Conservation (phyloP, 2,113 vertebrate genomes). For the Pavo muticus region DNA sequence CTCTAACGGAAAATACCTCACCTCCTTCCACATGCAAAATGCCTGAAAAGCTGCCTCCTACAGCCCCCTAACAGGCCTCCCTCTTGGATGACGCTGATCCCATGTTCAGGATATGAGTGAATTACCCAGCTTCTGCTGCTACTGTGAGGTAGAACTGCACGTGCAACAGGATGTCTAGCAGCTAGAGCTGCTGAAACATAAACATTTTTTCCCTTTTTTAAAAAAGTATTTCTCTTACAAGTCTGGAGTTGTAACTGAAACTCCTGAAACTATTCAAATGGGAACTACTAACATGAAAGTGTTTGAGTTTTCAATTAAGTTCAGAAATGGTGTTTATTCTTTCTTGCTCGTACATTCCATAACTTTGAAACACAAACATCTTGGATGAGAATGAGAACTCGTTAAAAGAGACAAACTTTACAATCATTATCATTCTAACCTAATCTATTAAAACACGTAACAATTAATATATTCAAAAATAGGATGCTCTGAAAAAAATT, state of each 20-base stretch:
- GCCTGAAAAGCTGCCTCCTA: not conserved
- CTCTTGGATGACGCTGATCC: not conserved
- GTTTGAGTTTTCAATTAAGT: not conserved
- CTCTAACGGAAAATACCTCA: not conserved
- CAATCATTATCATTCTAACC: not conserved
- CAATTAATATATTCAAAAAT: not conserved
- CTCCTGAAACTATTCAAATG: not conserved
- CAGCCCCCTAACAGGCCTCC: not conserved
- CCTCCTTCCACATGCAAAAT: fast-evolving
- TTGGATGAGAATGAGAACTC: not conserved
- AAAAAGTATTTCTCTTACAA: not conserved
- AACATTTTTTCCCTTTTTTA: not conserved
- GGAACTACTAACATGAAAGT: not conserved
- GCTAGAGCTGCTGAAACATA: not conserved
- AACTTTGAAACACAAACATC: not conserved
- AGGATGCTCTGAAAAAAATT: not conserved
- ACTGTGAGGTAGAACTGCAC: not conserved
- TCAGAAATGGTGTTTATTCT: not conserved
- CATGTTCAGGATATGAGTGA: not conserved
- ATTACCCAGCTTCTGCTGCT: not conserved
- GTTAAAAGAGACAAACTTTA: not conserved
- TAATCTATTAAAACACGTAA: not conserved
- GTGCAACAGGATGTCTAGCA: not conserved
- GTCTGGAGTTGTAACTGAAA: not conserved
- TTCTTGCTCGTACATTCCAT: not conserved